Evolutionary conservation across 1,140 invertebrate species (phyloP).

Genomic region (Rhopalosiphum maidis): DNA sequence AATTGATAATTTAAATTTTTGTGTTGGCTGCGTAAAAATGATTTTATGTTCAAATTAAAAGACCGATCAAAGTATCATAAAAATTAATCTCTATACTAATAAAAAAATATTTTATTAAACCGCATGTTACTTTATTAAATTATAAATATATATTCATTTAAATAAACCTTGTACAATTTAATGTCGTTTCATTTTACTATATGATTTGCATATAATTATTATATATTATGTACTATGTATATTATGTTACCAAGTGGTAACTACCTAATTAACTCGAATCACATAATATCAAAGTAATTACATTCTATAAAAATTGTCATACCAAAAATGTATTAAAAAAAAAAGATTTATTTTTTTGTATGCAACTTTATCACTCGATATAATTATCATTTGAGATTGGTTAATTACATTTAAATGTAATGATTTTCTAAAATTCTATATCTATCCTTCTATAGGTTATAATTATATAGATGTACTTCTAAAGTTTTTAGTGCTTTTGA

Average conservation of each 20-base stretch:
- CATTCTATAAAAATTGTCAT: neutral
- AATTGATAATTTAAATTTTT: neutral
- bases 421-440: too few species aligned
- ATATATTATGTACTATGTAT: neutral
- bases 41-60: constrained; percentile 21
- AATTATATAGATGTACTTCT: too few species aligned
- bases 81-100: neutral
- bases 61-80: neutral
- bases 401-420: too few species aligned
- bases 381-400: too few species aligned
- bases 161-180: constrained; percentile 26
- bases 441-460: too few species aligned
- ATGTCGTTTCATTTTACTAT: neutral
- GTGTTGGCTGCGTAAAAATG: neutral
- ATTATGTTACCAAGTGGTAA: neutral
- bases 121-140: neutral
- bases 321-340: neutral
- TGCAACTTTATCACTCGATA: too few species aligned
- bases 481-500: too few species aligned
- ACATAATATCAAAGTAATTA: neutral
- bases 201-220: neutral
- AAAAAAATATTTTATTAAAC: constrained; percentile 35
- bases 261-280: neutral
- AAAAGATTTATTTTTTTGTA: too few species aligned
- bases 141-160: neutral